phyloP scores from a whole-genome alignment of 2,797 vertebrate species.

The Enoplosus armatus region DNA sequence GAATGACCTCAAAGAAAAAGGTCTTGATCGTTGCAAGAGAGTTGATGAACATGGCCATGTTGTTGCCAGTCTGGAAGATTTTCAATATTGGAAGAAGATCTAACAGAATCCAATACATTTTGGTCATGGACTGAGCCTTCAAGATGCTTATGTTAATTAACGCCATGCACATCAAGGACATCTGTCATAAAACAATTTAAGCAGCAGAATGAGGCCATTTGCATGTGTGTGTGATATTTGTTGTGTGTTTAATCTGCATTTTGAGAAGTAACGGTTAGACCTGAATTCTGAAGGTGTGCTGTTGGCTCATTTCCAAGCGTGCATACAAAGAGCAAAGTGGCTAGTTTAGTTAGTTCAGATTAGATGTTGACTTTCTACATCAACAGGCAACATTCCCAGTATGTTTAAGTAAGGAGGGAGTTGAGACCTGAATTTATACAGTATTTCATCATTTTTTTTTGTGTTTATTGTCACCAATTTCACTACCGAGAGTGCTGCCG shows the following conservation, averaged over 20 bases:
- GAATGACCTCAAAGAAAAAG: conserved; percentile 1
- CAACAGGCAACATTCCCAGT: conserved; percentile 16
- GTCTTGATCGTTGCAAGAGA: not conserved
- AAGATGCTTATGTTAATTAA: conserved; percentile 20
- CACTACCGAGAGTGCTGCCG: conserved; percentile 21
- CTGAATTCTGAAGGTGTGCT: conserved; percentile 7
- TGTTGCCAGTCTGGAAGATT: not conserved
- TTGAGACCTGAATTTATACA: conserved; percentile 16
- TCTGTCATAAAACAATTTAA: not conserved
- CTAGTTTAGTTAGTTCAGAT: conserved; percentile 6
- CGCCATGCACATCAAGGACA: not conserved
- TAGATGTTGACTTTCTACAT: conserved; percentile 17
- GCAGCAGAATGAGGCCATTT: conserved; percentile 5
- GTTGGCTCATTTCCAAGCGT: not conserved
- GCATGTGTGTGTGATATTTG: not conserved
- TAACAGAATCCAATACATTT: conserved; percentile 5
- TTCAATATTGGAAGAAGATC: conserved; percentile 13
- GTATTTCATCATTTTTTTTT: conserved; percentile 30
- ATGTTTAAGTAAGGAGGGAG: conserved; percentile 15
- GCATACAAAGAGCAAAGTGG: not conserved
- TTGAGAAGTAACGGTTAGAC: not conserved
- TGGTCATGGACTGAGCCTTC: not conserved
- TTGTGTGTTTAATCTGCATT: conserved; percentile 11
- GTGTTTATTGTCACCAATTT: conserved; percentile 34
- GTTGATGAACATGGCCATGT: conserved; percentile 6